Base-by-base conservation (phyloP, 2,113 vertebrate genomes). In the Cololabis saira region DNA sequence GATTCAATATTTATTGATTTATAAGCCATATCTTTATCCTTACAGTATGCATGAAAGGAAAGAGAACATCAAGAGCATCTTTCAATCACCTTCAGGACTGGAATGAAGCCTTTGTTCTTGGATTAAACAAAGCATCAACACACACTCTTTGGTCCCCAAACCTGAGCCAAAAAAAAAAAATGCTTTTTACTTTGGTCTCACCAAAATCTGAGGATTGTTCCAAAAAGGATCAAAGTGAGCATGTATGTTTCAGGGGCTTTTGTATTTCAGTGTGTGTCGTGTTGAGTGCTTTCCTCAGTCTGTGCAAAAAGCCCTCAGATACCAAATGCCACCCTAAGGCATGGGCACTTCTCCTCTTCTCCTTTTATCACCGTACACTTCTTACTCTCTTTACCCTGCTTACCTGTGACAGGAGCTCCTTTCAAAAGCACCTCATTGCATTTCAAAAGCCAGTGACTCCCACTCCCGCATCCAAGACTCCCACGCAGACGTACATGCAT, bases 331-430 rank as follows among this genome's bases (percentile, higher is more conserved):
- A 84, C 75, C 83, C 74, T 68, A 86, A 86, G 86, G 83, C 90
- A 79, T 55, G 83, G 85, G 71, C 84, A 73, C 71, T 71, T 76
- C 71, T 91, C 87, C 76, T 80, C 86, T 83, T 51, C 84, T 86
- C 85, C 85, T 92, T 90, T 89, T 91, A 90, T 91, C 92, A 89
- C 73, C 22, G 60, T 44, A 69, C 81, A 68, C 79, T 78, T 82
- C 88, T 65, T 82, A 73, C 82, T 78, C 56, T 61, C 70, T 77
- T 86, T 82, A 83, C 71, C 84, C 76, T 80, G 76, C 90, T 90
- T 92, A 87, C 85, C 92, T 94, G 87, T 93, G 91, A 93, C 91
- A 93, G 92, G 79, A 90, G 89, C 94, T 90, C 92, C 91, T 91
- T 92, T 92, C 91, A 90, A 90, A 80, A 85, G 78, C 81, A 92